Evolutionary conservation across 2,888 invertebrate genomes (phyloP).

Genomic region (Ctenicera cuprea): DNA sequence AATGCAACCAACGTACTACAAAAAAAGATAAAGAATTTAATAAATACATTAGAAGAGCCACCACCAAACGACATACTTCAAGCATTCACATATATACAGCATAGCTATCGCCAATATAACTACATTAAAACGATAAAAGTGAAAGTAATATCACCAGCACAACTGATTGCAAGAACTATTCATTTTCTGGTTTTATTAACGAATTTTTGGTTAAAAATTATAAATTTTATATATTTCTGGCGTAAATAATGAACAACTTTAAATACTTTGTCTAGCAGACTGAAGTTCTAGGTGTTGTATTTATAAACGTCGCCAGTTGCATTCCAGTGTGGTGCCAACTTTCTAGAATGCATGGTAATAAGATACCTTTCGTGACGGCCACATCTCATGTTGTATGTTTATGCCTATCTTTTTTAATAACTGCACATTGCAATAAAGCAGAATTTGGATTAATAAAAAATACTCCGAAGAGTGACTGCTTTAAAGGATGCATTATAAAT

Average conservation of each 20-base stretch:
- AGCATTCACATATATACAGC: not conserved
- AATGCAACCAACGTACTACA: conserved; percentile 46
- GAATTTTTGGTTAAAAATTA: not conserved
- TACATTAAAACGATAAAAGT: conserved; percentile 3
- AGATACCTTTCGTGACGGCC: conserved; percentile 14
- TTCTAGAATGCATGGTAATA: conserved; percentile 39
- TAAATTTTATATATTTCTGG: conserved; percentile 11
- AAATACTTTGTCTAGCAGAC: conserved; percentile 16
- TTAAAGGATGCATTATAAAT: not conserved
- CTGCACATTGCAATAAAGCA: not conserved
- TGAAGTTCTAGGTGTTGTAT: conserved; percentile 43
- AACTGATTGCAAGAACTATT: not conserved
- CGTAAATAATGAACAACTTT: conserved; percentile 28
- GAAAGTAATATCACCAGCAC: conserved; percentile 11
- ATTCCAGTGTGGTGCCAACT: conserved; percentile 44
- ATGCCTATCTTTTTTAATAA: not conserved
- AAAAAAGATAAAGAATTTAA: conserved; percentile 51
- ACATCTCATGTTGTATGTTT: not conserved
- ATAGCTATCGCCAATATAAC: not conserved
- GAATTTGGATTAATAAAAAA: too few species aligned
- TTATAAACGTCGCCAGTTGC: conserved; percentile 50
- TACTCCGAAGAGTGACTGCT: too few species aligned
- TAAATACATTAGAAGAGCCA: conserved; percentile 12
- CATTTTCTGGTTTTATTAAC: not conserved
- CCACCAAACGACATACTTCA: conserved; percentile 8